Base-by-base conservation (phyloP, 2,797 vertebrate species). In the Martes flavigula region DNA sequence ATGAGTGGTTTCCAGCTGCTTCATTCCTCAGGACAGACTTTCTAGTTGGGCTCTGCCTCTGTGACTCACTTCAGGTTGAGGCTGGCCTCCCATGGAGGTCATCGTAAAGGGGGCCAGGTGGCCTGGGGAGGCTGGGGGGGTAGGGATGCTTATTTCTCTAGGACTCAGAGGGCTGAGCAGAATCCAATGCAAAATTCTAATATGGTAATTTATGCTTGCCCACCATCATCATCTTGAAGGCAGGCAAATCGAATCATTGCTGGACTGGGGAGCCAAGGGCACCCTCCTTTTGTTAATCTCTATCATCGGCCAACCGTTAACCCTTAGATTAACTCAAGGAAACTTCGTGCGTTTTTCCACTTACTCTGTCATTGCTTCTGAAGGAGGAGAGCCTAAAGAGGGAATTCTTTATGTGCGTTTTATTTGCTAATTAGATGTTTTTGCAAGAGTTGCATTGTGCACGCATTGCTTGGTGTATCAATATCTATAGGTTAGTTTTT, bases 61-160 rank as follows among this genome's bases (percentile, higher is more conserved):
- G 98, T 82, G 72, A 90, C 93, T 97, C 93, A 79, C 78, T 97
- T 97, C 77, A 77, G 92, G 97, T 97, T 90, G 98, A 97, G 93
- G 92, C 90, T 97, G 92, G 60, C 93, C 84, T 91, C 95, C 96
- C 88, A 89, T 91, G 95, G 98, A 97, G 98, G 97, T 96, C 97
- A 84, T 91, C 95, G 98, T 98, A 98, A 98, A 98, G 98, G 98
- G 98, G 98, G 93, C 97, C 95, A 96, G 98, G 79, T 85, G 95
- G 96, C 97, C 98, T 91, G 98, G 98, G 98, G 98, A 97, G 97
- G 94, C 97, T 98, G 96, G 97, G 90, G 91, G 92, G 89, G 89
- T 92, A 92, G 98, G 99, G 98, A 18, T 94, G 98, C 97, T 98
- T 98, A 98, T 98, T 98, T 99, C 98, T 99, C 98, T 96, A 97